These are phyloP conservation scores for Drosophila buzzatii DNA, from an alignment of 2,888 invertebrate genomes.

Conservation along the genomic window DNA sequence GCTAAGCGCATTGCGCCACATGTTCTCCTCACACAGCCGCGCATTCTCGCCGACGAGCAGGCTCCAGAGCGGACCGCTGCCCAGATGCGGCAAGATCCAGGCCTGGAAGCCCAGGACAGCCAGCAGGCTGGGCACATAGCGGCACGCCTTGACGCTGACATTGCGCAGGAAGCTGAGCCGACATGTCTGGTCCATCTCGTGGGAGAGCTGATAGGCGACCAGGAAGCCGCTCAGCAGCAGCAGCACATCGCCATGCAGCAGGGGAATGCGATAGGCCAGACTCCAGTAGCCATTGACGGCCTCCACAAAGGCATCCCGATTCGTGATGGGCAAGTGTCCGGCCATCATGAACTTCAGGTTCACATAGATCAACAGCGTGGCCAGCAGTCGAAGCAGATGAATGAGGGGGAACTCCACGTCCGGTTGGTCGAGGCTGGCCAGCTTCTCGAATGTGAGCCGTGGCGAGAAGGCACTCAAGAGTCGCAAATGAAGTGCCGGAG, in stretches of 20 bases:
- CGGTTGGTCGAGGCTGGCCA: conserved; percentile 86
- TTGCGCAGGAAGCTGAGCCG: conserved; percentile 87
- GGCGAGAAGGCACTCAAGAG: conserved; percentile 88
- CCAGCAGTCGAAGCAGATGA: conserved; percentile 89
- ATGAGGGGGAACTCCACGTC: conserved; percentile 88
- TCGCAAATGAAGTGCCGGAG: conserved; percentile 41
- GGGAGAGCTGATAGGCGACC: conserved; percentile 88
- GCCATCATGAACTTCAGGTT: conserved; percentile 89
- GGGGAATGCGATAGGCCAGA: conserved; percentile 88
- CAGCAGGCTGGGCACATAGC: conserved; percentile 88
- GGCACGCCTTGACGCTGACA: conserved; percentile 87
- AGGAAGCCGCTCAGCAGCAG: conserved; percentile 89
- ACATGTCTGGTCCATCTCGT: conserved; percentile 86
- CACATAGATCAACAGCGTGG: conserved; percentile 88
- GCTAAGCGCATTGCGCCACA: conserved; percentile 90
- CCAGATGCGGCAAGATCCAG: conserved; percentile 88
- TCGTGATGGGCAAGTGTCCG: conserved; percentile 88
- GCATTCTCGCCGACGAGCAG: conserved; percentile 88
- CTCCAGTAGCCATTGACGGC: conserved; percentile 86
- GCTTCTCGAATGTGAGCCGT: conserved; percentile 87
- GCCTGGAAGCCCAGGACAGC: conserved; percentile 89
- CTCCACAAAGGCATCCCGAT: conserved; percentile 86
- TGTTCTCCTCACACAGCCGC: conserved; percentile 88
- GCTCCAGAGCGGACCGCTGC: conserved; percentile 89
- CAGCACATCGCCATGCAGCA: conserved; percentile 89